Conservation (phyloP, 2,113 vertebrate species). For the Alouatta palliata region DNA sequence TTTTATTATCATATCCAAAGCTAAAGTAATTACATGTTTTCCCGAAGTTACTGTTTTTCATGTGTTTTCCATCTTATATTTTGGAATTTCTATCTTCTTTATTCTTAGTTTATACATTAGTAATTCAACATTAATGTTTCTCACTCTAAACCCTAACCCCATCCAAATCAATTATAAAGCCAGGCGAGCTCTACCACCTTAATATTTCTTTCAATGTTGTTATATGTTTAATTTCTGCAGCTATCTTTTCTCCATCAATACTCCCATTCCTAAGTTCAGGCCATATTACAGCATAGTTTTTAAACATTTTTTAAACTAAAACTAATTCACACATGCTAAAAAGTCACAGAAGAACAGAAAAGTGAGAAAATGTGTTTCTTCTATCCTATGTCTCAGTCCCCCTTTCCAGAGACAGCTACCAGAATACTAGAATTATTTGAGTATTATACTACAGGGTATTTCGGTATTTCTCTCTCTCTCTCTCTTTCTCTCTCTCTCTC, state of each 20-base stretch:
- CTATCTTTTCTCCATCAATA: not conserved
- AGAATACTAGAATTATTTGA: not conserved
- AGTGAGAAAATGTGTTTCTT: not conserved
- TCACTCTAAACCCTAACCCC: no score
- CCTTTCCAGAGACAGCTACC: not conserved
- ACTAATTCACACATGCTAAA: not conserved
- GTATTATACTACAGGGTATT: not conserved
- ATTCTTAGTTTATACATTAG: not conserved
- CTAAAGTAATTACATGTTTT: not conserved
- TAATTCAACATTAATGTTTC: not conserved
- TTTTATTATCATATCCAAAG: not conserved
- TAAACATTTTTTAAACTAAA: not conserved
- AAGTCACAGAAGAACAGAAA: not conserved
- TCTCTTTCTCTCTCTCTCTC: no score
- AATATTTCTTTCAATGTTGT: not conserved
- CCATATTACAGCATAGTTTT: not conserved
- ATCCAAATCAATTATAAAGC: not conserved
- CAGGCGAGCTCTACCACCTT: not conserved
- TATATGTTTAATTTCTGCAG: not conserved
- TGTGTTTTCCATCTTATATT: not conserved
- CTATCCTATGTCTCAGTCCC: accelerated
- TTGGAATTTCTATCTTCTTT: not conserved
- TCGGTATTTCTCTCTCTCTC: no score
- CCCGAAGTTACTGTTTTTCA: not conserved
- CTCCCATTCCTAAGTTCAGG: not conserved